Conservation (phyloP, 2,888 invertebrate genomes). For the Xestia sexstrigata region DNA sequence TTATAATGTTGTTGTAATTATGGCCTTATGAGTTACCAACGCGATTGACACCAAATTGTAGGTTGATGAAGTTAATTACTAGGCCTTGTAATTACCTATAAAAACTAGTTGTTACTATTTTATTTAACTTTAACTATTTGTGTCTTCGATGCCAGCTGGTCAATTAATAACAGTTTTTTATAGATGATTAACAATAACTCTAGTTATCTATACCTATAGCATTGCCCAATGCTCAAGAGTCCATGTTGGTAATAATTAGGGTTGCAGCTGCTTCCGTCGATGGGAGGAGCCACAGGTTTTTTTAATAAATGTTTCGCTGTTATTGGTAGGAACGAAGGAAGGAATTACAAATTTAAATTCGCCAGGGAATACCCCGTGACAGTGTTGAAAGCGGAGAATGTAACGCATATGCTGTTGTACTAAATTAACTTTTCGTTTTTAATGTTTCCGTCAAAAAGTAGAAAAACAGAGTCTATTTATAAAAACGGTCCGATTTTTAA, state of each 20-base stretch:
- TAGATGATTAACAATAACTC: conserved; percentile 74
- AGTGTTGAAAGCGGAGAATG: conserved; percentile 86
- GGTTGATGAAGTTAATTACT: conserved; percentile 21
- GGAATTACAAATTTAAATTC: conserved; percentile 90
- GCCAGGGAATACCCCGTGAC: conserved; percentile 82
- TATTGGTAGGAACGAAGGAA: conserved; percentile 83
- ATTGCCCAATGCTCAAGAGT: conserved; percentile 81
- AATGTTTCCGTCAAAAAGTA: conserved; percentile 8
- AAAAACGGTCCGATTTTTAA: conserved; percentile 1
- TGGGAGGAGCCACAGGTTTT: conserved; percentile 84
- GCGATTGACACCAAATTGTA: conserved; percentile 19
- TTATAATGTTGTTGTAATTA: conserved; percentile 39
- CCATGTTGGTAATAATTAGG: conserved; percentile 87
- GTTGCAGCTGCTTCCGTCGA: conserved; percentile 89
- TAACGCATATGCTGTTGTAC: conserved; percentile 84
- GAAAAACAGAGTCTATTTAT: conserved; percentile 30
- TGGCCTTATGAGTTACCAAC: conserved; percentile 27
- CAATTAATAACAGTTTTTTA: conserved; percentile 73
- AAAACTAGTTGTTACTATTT: conserved; percentile 31
- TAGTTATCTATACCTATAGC: conserved; percentile 75
- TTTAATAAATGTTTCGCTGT: conserved; percentile 85
- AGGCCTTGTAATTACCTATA: conserved; percentile 15
- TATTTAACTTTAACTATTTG: conserved; percentile 45
- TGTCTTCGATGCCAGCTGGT: conserved; percentile 71
- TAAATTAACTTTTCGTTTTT: conserved; percentile 53